Base-by-base conservation (phyloP, 2,797 vertebrate species). In the Crax fasciolata region DNA sequence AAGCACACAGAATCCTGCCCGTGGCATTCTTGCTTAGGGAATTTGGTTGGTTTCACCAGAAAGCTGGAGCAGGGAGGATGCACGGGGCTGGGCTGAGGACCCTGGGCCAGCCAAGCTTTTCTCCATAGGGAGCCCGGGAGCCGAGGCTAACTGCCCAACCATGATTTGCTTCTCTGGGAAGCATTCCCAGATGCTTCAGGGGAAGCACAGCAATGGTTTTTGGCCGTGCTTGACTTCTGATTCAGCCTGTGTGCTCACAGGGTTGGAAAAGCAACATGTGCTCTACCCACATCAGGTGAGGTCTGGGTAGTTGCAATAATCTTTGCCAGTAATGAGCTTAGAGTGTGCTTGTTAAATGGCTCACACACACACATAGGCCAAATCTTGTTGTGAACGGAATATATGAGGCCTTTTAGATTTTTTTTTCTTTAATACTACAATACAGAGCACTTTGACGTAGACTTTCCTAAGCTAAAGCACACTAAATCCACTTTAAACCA, bases 241-340 rank as follows among this genome's bases (percentile, higher is more conserved):
- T 43, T 51, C 52, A 55, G 46, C 24, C 73, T 44, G 48, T 41
- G 10, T 0, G 0, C 43, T 83, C 28, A 0, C 3, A 11, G 68
- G 19, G 48, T 11, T 48, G 73, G 10, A 52, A 61, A 54, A 87
- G 25, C 65, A 35, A 27, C 0, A 0, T 44, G 48, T 30, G 75
- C 4, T 1, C 67, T 66, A 3, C 27, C 19, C 9, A 0, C 11
- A 0, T 62, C 38, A 43, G 17, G 8, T 55, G 32, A 65, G 74
- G 11, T 35, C 89, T 76, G 71, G 32, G 24, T 48, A 13, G 32
- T 7, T 68, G 84, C 30, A 21, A 6, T 41, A 41, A 30, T 17
- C 66, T 68, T 73, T 59, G 71, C 89, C 71, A 30, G 61, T 55
- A 62, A 3, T 25, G 8, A n/a, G 7, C n/a, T 57, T 55, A 17